Conservation (phyloP, 2,888 invertebrate species). For the Eugnorisma glareosa region DNA sequence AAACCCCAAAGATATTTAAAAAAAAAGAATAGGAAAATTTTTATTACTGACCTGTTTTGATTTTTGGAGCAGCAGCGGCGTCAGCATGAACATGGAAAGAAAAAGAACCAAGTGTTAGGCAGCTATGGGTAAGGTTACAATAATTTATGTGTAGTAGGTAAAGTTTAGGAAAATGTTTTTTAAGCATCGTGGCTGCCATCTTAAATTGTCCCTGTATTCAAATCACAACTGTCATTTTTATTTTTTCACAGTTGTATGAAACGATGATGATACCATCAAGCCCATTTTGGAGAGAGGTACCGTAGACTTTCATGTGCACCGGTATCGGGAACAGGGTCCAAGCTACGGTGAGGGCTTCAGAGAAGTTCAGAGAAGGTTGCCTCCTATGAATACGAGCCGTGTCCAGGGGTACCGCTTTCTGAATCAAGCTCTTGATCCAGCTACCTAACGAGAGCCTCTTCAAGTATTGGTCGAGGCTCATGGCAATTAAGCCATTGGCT, state of each 20-base stretch:
- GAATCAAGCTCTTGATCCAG: too few relatives aligned
- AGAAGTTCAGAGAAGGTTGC: too few relatives aligned
- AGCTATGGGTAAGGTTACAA: slow-evolving; percentile 21
- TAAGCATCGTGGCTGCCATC: background rate
- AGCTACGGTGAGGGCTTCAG: too few relatives aligned
- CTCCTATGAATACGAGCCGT: too few relatives aligned
- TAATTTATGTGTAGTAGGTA: background rate
- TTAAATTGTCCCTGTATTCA: background rate
- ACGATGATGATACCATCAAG: background rate
- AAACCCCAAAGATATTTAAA: background rate
- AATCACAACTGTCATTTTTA: background rate
- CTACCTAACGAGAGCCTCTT: too few relatives aligned
- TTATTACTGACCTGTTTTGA: slow-evolving; percentile 74
- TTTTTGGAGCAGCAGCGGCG: slow-evolving; percentile 53
- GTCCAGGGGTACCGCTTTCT: too few relatives aligned
- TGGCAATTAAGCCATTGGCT: too few relatives aligned
- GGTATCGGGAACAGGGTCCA: too few relatives aligned
- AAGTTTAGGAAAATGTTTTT: background rate
- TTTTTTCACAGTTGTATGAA: background rate
- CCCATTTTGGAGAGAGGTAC: too few relatives aligned
- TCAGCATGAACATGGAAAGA: slow-evolving; percentile 64
- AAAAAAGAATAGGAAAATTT: slow-evolving; percentile 17
- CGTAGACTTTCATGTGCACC: background rate
- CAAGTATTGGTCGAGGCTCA: too few relatives aligned
- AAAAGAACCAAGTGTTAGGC: slow-evolving; percentile 54